Evolutionary conservation across 2,797 vertebrate species (phyloP).

Genomic region (Atherinosoma microstoma): DNA sequence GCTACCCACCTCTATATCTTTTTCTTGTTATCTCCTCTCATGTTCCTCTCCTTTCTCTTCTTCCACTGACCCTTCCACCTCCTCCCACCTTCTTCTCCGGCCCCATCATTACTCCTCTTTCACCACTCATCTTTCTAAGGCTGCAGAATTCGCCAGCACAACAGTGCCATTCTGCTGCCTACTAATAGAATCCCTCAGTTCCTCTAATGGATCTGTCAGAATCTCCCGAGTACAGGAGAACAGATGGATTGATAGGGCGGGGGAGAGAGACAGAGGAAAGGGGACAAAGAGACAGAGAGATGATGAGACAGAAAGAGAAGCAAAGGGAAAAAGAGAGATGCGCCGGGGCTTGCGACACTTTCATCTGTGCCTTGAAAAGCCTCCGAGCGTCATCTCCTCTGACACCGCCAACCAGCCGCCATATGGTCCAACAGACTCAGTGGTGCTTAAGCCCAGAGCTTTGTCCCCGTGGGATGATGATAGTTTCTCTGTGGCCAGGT

Average conservation of each 20-base stretch:
- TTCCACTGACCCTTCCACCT: slow-evolving; percentile 60
- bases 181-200: slow-evolving; percentile 77
- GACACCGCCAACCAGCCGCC: slow-evolving; percentile 46
- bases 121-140: slow-evolving; percentile 69
- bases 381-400: slow-evolving; percentile 52
- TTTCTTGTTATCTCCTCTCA: slow-evolving; percentile 57
- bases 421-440: slow-evolving; percentile 49
- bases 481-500: slow-evolving; percentile 33
- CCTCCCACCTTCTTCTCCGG: slow-evolving; percentile 49
- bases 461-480: slow-evolving; percentile 40
- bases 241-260: slow-evolving; percentile 70
- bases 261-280: slow-evolving; percentile 32
- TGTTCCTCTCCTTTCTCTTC: slow-evolving; percentile 51
- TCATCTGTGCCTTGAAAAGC: slow-evolving; percentile 44
- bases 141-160: slow-evolving; percentile 66
- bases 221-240: slow-evolving; percentile 64
- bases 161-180: slow-evolving; percentile 71
- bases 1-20: slow-evolving; percentile 46
- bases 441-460: slow-evolving; percentile 31
- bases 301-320: slow-evolving; percentile 22
- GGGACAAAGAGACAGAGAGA: slow-evolving; percentile 44
- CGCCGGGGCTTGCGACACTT: slow-evolving; percentile 27
- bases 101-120: slow-evolving; percentile 69
- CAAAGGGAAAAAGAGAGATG: slow-evolving; percentile 11
- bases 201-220: slow-evolving; percentile 80